phyloP scores from a whole-genome alignment of 2,113 vertebrate species.

The Propithecus coquereli region DNA sequence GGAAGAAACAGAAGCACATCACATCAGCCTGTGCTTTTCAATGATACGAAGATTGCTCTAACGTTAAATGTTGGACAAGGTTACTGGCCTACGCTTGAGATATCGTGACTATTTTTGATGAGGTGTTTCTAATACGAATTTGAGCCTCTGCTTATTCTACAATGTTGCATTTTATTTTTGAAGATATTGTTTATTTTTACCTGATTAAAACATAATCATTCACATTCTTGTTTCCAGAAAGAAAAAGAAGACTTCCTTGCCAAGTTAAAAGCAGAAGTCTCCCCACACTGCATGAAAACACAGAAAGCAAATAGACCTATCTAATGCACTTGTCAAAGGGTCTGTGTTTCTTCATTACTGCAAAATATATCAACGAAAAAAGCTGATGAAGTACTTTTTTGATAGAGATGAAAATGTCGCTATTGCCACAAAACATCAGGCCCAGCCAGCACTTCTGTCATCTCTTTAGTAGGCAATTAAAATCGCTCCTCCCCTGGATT shows the following conservation, averaged over 20 bases:
- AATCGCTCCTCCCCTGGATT: background rate
- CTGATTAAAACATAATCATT: conserved; percentile 4
- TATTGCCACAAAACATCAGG: background rate
- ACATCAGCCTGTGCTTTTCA: background rate
- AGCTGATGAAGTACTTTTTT: background rate
- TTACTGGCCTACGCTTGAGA: conserved; percentile 9
- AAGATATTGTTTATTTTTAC: conserved; percentile 20
- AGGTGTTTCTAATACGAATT: conserved; percentile 16
- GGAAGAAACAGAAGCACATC: background rate
- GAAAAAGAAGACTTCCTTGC: background rate
- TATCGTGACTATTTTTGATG: background rate
- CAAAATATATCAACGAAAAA: conserved; percentile 11
- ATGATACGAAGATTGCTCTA: background rate
- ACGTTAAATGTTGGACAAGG: conserved; percentile 17
- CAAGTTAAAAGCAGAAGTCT: conserved; percentile 3
- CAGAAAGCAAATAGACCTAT: background rate
- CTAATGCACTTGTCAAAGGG: background rate
- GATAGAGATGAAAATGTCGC: background rate
- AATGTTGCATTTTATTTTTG: conserved; percentile 26
- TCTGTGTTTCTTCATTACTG: background rate
- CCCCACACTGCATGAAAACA: background rate
- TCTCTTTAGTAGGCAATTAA: background rate
- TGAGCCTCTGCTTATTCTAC: conserved; percentile 19
- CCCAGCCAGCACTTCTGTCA: background rate
- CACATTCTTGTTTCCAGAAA: background rate